These are phyloP conservation scores for Leuciscus waleckii DNA, from an alignment of 2,797 vertebrate species.

Conservation along the genomic window DNA sequence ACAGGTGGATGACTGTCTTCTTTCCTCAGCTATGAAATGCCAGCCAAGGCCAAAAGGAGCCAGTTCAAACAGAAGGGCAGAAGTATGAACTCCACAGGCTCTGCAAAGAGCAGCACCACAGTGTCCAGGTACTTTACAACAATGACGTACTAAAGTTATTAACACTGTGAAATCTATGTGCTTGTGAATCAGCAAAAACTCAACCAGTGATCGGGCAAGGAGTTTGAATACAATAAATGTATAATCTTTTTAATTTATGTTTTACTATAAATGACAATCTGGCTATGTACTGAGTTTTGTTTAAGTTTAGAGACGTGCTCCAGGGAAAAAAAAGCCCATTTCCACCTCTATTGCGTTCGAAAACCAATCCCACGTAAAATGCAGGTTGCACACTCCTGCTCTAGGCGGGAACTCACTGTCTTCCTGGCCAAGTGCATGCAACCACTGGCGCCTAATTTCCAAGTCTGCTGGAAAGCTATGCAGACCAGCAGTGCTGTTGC, in stretches of 20 bases:
- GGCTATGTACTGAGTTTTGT: neutral
- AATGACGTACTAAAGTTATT: neutral
- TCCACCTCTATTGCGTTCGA: too few species aligned
- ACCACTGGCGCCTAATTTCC: too few species aligned
- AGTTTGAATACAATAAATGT: neutral
- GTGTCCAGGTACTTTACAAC: constrained; percentile 86
- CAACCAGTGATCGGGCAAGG: neutral
- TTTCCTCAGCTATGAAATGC: constrained; percentile 75
- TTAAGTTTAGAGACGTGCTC: too few species aligned
- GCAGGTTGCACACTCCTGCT: too few species aligned
- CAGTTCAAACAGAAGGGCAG: constrained; percentile 90
- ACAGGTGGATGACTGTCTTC: constrained; percentile 4
- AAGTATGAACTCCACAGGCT: constrained; percentile 98
- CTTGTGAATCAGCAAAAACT: neutral
- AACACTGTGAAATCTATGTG: neutral
- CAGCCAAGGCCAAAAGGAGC: constrained; percentile 87
- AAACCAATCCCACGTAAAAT: too few species aligned
- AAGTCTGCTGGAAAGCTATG: too few species aligned
- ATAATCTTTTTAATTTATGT: neutral
- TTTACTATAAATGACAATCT: neutral
- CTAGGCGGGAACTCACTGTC: too few species aligned
- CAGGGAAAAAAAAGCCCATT: too few species aligned
- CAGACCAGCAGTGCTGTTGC: too few species aligned
- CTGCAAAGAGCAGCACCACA: constrained; percentile 93
- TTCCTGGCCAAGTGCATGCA: too few species aligned